Conservation (phyloP, 2,113 vertebrate genomes). For the Garra rufa region DNA sequence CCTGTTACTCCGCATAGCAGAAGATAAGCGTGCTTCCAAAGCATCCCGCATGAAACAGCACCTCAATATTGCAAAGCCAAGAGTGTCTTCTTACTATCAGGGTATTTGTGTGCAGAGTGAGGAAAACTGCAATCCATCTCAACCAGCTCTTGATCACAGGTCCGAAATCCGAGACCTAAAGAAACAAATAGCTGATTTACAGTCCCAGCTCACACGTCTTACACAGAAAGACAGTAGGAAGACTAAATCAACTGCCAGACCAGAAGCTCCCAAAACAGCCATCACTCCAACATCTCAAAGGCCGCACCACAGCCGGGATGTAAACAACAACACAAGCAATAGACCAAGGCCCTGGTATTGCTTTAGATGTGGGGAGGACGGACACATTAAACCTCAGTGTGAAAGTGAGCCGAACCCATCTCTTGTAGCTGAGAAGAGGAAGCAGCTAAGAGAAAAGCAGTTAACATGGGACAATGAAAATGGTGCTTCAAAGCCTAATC, state of each 20-base stretch:
- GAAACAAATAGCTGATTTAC: not conserved
- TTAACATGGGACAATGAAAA: not conserved
- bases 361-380: not conserved
- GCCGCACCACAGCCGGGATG: not conserved
- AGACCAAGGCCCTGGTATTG: not conserved
- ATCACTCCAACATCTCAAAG: not conserved
- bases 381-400: not conserved
- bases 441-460: not conserved
- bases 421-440: not conserved
- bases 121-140: not conserved
- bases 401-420: not conserved
- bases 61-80: not conserved
- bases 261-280: not conserved
- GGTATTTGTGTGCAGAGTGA: not conserved
- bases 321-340: not conserved
- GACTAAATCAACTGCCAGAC: not conserved
- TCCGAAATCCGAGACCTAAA: not conserved
- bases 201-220: not conserved
- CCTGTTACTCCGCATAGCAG: not conserved
- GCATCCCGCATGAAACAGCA: not conserved
- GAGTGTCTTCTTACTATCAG: constrained; percentile 3
- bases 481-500: not conserved
- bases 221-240: not conserved
- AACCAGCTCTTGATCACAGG: not conserved
- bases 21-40: not conserved